phyloP scores from a whole-genome alignment of 2,113 vertebrate species.

The Chitala chitala region DNA sequence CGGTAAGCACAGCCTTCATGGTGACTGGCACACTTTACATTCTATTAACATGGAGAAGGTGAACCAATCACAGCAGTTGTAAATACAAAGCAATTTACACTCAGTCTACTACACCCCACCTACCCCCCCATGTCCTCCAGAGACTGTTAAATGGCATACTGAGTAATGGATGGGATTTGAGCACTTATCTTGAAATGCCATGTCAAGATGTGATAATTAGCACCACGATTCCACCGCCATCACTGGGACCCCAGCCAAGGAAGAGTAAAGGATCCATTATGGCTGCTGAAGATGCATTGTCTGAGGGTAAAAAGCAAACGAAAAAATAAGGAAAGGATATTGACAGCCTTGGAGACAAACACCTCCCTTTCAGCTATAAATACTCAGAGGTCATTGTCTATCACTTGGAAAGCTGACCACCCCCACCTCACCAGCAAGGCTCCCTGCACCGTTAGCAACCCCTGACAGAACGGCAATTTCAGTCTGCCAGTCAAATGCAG shows the following conservation, averaged over 20 bases:
- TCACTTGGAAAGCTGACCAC: neutral
- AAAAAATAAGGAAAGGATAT: too few relatives aligned
- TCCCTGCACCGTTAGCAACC: neutral
- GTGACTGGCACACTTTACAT: neutral
- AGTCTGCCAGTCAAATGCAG: neutral
- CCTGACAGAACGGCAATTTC: conserved; percentile 1
- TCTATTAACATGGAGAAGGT: neutral
- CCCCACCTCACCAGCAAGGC: neutral
- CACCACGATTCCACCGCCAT: conserved; percentile 35
- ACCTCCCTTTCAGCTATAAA: conserved; percentile 15
- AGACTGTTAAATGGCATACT: neutral
- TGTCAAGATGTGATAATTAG: conserved; percentile 38
- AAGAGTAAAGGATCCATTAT: conserved; percentile 38
- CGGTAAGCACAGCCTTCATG: neutral
- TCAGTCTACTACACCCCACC: neutral
- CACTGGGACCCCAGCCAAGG: neutral
- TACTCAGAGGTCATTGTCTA: conserved; percentile 21
- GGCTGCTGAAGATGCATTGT: conserved; percentile 15
- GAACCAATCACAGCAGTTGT: neutral
- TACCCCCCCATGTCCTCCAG: neutral
- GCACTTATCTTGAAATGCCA: conserved; percentile 25
- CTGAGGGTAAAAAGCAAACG: neutral
- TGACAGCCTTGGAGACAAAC: too few relatives aligned
- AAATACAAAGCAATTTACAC: too few relatives aligned
- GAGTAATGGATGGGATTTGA: neutral